Evolutionary conservation across 2,797 vertebrate species (phyloP).

Genomic region (Zonotrichia albicollis): DNA sequence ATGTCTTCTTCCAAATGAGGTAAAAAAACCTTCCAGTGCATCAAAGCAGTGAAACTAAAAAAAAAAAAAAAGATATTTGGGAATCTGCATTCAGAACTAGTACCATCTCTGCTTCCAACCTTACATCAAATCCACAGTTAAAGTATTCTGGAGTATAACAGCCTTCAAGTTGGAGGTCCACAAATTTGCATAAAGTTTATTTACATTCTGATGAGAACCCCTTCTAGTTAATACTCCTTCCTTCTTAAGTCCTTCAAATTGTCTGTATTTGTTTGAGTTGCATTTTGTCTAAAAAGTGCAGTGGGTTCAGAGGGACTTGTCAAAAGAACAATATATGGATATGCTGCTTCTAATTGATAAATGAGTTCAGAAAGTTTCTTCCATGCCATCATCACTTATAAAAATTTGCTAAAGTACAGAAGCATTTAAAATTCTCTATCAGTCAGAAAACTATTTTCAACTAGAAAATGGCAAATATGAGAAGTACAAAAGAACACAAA

Average conservation of each 20-base stretch:
- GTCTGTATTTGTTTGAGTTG: neutral
- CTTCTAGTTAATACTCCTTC: neutral
- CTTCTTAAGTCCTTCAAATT: neutral
- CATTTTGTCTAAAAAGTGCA: neutral
- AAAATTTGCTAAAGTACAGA: neutral
- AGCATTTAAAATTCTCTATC: neutral
- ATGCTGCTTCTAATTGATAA: neutral
- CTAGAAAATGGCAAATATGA: neutral
- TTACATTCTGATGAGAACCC: neutral
- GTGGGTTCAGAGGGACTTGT: neutral
- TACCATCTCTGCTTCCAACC: neutral
- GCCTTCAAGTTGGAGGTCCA: neutral
- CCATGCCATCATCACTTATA: neutral
- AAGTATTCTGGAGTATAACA: neutral
- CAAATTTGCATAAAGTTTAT: neutral
- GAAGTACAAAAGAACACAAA: neutral
- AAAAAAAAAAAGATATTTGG: neutral
- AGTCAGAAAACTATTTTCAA: neutral
- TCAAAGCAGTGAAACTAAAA: neutral
- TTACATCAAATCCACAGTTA: neutral
- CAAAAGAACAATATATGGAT: neutral
- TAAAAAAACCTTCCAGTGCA: neutral
- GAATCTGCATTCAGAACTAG: neutral
- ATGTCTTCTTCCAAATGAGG: neutral
- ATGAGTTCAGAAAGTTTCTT: neutral